These are phyloP conservation scores for Amblyteles armatorius DNA, from an alignment of 2,888 invertebrate species.

Conservation along the genomic window DNA sequence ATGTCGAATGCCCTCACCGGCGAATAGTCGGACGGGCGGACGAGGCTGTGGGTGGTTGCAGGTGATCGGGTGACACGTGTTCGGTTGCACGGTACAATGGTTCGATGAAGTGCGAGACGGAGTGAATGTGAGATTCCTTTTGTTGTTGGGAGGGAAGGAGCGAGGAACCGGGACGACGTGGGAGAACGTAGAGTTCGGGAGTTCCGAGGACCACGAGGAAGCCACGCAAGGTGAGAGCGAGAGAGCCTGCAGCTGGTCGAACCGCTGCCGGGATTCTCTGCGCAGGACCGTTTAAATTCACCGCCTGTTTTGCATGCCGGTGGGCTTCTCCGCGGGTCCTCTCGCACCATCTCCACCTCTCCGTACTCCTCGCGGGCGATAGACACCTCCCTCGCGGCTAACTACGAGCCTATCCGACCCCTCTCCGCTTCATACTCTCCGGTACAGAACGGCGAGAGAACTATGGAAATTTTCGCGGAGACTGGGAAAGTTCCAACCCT, in stretches of 20 bases:
- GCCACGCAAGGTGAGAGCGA: constrained; percentile 69
- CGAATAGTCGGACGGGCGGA: not conserved
- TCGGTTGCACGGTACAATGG: constrained; percentile 10
- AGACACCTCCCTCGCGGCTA: constrained; percentile 68
- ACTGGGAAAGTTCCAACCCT: constrained; percentile 68
- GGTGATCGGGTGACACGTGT: constrained; percentile 42
- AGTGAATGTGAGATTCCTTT: constrained; percentile 20
- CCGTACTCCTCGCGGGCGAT: constrained; percentile 53
- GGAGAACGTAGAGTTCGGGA: constrained; percentile 59
- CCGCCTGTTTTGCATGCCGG: constrained; percentile 83
- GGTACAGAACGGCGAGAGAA: constrained; percentile 28
- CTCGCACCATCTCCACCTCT: constrained; percentile 48
- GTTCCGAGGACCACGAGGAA: constrained; percentile 64
- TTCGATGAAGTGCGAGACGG: constrained; percentile 2
- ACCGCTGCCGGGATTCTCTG: constrained; percentile 70
- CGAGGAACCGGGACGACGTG: constrained; percentile 53
- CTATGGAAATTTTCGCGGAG: constrained; percentile 70
- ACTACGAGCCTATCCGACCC: constrained; percentile 57
- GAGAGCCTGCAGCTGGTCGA: constrained; percentile 77
- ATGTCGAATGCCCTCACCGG: not conserved
- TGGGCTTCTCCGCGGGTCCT: constrained; percentile 65
- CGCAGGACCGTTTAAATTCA: constrained; percentile 83
- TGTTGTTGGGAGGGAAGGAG: not conserved
- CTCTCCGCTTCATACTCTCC: constrained; percentile 21
- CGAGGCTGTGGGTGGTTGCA: constrained; percentile 1